A percentile compares a stretch with the other conserved stretches of the same genome.
Evolutionary conservation across 2,113 vertebrate species (phyloP).

Genomic region (Thermophis baileyi): DNA sequence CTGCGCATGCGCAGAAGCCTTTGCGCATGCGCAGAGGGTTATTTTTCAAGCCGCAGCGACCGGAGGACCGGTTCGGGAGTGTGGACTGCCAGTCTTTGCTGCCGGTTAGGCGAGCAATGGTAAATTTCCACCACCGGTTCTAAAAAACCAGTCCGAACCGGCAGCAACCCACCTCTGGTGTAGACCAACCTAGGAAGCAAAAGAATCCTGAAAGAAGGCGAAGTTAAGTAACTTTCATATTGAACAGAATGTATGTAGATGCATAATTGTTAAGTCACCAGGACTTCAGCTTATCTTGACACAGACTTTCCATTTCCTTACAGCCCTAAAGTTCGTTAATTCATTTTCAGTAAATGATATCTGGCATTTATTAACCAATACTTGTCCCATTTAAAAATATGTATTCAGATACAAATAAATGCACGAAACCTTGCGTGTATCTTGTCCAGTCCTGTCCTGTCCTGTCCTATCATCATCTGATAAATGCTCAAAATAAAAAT

Average conservation of each 20-base stretch:
- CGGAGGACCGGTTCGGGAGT: too few species aligned
- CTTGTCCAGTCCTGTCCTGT: too few species aligned
- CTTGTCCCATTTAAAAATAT: not conserved
- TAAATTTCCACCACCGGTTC: too few species aligned
- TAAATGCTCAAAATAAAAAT: not conserved
- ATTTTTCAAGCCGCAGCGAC: too few species aligned
- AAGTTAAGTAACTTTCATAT: not conserved
- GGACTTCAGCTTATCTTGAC: not conserved
- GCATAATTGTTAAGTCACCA: not conserved
- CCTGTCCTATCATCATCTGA: too few species aligned
- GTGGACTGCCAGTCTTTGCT: too few species aligned
- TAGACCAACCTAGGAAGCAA: not conserved
- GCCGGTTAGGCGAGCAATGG: too few species aligned
- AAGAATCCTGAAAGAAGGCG: not conserved
- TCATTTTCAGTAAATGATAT: not conserved
- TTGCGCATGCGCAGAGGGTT: too few species aligned
- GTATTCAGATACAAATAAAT: not conserved
- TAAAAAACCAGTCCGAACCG: too few species aligned
- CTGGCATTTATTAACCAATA: not conserved
- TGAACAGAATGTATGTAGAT: not conserved
- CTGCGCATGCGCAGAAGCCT: too few species aligned
- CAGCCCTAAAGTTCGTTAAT: not conserved
- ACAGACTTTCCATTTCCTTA: not conserved
- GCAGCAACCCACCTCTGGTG: too few species aligned
- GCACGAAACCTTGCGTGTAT: not conserved